Percentiles rank a stretch among this genome's conserved stretches.
These are phyloP conservation scores for Euphonia xanthogaster DNA, from an alignment of 2,797 vertebrate species.

Conservation along the genomic window DNA sequence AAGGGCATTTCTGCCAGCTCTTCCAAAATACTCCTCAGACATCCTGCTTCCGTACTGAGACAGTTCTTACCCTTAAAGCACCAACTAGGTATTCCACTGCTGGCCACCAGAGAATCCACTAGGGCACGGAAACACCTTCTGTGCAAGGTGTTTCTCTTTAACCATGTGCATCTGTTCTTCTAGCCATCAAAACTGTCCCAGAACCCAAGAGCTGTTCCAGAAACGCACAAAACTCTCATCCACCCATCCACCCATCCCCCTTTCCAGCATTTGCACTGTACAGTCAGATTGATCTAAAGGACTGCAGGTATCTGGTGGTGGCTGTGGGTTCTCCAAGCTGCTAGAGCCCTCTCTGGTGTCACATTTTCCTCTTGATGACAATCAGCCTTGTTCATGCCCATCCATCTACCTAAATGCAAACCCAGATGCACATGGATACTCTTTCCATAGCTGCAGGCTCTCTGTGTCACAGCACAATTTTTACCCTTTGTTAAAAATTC, in stretches of 20 bases:
- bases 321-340: not conserved
- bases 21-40: not conserved
- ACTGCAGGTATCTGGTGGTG: not conserved
- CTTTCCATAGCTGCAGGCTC: not conserved
- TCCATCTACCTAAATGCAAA: not conserved
- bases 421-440: not conserved
- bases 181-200: not conserved
- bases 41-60: not conserved
- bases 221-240: not conserved
- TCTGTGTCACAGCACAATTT: not conserved
- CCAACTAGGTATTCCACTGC: not conserved
- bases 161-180: not conserved
- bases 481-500: not conserved
- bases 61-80: not conserved
- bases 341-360: not conserved
- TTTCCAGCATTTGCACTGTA: not conserved
- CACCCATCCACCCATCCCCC: not conserved
- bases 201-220: not conserved
- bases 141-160: not conserved
- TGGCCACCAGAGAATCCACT: not conserved
- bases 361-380: not conserved
- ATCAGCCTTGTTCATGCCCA: not conserved
- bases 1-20: not conserved
- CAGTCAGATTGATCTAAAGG: not conserved
- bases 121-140: not conserved